Evolutionary conservation across 2,888 invertebrate genomes (phyloP).

Genomic region (Allophyes oxyacanthae): DNA sequence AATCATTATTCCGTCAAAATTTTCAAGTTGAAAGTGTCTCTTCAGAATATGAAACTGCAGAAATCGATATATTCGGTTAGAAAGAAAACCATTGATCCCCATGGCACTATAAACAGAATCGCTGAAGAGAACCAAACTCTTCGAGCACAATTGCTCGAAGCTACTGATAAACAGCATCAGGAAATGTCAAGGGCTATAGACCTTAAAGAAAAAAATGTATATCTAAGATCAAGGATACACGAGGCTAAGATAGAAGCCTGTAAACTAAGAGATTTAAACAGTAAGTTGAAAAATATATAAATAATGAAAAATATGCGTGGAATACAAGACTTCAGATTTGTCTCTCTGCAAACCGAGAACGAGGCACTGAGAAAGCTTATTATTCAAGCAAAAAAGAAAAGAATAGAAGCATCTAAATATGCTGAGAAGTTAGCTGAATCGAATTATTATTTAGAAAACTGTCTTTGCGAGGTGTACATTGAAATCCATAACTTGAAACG

Average conservation of each 20-base stretch:
- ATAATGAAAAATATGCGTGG: constrained; percentile 40
- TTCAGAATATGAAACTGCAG: constrained; percentile 59
- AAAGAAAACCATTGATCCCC: constrained; percentile 22
- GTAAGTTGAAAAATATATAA: constrained; percentile 21
- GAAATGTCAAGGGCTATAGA: constrained; percentile 83
- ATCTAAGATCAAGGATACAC: constrained; percentile 63
- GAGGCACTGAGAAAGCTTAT: constrained; percentile 66
- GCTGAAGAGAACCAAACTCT: constrained; percentile 67
- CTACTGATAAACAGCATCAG: constrained; percentile 79
- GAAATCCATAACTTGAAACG: constrained; percentile 65
- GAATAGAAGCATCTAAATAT: constrained; percentile 70
- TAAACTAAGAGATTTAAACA: constrained; percentile 56
- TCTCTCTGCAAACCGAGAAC: constrained; percentile 67
- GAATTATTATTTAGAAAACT: constrained; percentile 73
- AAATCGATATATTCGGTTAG: constrained; percentile 38
- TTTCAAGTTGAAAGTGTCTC: constrained; percentile 39
- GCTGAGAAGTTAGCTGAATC: constrained; percentile 72
- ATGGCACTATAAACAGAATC: constrained; percentile 47
- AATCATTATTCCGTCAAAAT: constrained; percentile 40
- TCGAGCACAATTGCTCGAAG: constrained; percentile 62
- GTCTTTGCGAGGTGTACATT: constrained; percentile 61
- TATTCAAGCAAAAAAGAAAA: constrained; percentile 63
- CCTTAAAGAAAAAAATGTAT: constrained; percentile 71
- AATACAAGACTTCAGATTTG: constrained; percentile 52
- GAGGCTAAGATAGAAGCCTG: constrained; percentile 64